Base-by-base conservation (phyloP, 2,113 vertebrate genomes). In the Calyptommatus sinebrachiatus region DNA sequence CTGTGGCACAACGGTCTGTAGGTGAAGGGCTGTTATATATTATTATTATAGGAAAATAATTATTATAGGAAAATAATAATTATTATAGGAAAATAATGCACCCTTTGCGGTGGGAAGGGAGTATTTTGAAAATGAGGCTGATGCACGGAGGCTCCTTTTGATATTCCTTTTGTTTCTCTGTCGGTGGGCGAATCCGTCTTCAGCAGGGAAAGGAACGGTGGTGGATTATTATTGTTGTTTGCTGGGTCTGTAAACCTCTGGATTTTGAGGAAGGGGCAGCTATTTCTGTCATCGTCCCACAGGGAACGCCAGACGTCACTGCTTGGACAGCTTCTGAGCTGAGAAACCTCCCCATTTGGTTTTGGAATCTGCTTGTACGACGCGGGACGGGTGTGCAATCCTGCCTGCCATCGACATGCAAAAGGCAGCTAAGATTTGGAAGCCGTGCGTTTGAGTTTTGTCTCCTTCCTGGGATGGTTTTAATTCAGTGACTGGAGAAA, bases 381-480 rank as follows among this genome's bases (percentile, higher is more conserved):
- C 79, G 11, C 85, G 24, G 24, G 88, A 86, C 83, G 78, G 66
- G 80, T 85, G 29, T 62, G 20, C 53, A 41, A 8, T 18, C 31
- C 80, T 67, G 28, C 68, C 71, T 69, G 57, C 80, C 79, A 71
- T 62, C 41, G n/a, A 71, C 73, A 83, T 72, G 82, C 21, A 73
- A 90, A 86, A 82, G 66, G 66, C 73, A 35, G 88, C 74, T 87
- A 87, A 84, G 86, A 90, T 87, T 88, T 86, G 80, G 84, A 82
- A 85, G 74, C 76, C 41, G 66, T 68, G 53, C 21, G 74, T 31
- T 87, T 76, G 68, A 28, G 53, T 78, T 80, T 53, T 22, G 18
- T 60, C 7, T 75, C 67, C 53, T 21, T 62, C 73, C 22, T 31
- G 16, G 31, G 0, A 0, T 20, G 18, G 61, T 45, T 61, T 1